phyloP scores from a whole-genome alignment of 2,888 invertebrate species.

The Nephrotoma guestfalica region DNA sequence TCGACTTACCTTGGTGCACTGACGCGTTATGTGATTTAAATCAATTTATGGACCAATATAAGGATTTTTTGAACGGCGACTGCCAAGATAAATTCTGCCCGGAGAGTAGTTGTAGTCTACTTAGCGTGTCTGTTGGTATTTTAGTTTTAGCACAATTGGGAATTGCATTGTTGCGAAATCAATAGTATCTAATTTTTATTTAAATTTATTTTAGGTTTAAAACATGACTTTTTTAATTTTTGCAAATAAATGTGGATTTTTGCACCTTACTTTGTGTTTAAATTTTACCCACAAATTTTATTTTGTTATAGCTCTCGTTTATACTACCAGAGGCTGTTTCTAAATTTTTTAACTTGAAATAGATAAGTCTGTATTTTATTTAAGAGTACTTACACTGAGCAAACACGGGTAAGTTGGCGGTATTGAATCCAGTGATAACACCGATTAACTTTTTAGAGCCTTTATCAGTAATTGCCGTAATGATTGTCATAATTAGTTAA shows the following conservation, averaged over 20 bases:
- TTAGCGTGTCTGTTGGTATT: not conserved
- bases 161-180: not conserved
- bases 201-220: not conserved
- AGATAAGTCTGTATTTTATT: too few species aligned
- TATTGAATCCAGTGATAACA: too few species aligned
- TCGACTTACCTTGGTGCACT: slow-evolving; percentile 47
- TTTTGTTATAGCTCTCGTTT: too few species aligned
- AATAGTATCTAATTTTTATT: not conserved
- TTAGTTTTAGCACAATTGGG: not conserved
- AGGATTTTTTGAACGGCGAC: slow-evolving; percentile 30
- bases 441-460: too few species aligned
- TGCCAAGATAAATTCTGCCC: slow-evolving; percentile 7
- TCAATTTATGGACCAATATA: slow-evolving; percentile 40
- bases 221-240: not conserved
- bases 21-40: slow-evolving; percentile 60
- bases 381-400: too few species aligned
- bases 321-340: too few species aligned
- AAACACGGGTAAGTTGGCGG: too few species aligned
- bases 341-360: too few species aligned
- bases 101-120: not conserved
- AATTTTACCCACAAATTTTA: too few species aligned
- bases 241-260: not conserved
- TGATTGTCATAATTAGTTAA: too few species aligned
- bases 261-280: not conserved
- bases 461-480: too few species aligned